Percentiles rank a stretch among this genome's conserved stretches.
phyloP scores from a whole-genome alignment of 2,797 vertebrate species.

The Podarcis siculus region DNA sequence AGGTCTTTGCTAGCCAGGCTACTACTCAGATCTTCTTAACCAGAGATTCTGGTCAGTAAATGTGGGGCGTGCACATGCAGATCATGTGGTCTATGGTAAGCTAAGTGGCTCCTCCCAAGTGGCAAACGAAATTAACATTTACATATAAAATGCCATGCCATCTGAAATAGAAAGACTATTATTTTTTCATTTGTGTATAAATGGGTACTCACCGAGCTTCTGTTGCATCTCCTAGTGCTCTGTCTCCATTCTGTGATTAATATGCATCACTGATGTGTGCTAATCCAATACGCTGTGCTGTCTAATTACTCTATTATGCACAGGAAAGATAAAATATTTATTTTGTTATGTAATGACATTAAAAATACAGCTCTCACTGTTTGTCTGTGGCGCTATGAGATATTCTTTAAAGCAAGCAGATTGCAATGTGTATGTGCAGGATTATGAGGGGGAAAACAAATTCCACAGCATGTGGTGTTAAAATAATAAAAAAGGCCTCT shows the following conservation, averaged over 20 bases:
- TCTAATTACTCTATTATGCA: conserved; percentile 67
- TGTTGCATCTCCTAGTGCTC: conserved; percentile 41
- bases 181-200: conserved; percentile 67
- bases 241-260: conserved; percentile 66
- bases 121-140: neutral
- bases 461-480: neutral
- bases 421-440: neutral
- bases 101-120: neutral
- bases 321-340: conserved; percentile 69
- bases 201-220: conserved; percentile 64
- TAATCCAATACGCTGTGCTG: conserved; percentile 69
- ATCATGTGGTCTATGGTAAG: neutral
- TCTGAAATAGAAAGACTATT: conserved; percentile 60
- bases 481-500: neutral
- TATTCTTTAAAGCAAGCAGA: conserved; percentile 29
- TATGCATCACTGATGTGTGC: conserved; percentile 61
- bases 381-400: conserved; percentile 56
- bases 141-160: conserved; percentile 51
- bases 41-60: neutral
- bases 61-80: neutral
- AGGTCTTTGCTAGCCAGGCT: neutral
- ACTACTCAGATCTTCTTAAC: neutral
- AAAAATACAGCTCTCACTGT: conserved; percentile 62
- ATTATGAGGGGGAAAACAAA: conserved; percentile 44
- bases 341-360: conserved; percentile 72